A percentile compares a stretch with the other conserved stretches of the same genome.
Evolutionary conservation across 2,113 vertebrate genomes (phyloP).

Genomic region (Lichenostomus cassidix): DNA sequence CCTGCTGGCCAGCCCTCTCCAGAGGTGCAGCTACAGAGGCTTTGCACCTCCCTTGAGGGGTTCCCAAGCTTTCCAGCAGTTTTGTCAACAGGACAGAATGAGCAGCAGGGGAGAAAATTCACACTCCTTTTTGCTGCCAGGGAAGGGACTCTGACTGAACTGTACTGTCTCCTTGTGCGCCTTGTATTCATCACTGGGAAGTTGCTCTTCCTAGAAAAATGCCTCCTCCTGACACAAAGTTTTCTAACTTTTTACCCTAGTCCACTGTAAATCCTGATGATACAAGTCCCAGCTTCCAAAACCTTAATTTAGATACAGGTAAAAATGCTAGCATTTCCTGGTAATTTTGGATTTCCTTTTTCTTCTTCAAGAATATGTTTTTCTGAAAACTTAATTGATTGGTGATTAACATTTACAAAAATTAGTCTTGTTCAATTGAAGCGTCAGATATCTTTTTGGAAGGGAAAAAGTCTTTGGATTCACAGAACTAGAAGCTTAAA

Average conservation of each 20-base stretch:
- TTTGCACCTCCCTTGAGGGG: neutral
- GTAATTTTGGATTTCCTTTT: neutral
- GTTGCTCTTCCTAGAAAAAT: neutral
- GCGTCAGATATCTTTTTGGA: neutral
- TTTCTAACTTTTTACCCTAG: neutral
- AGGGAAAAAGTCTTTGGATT: neutral
- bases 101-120: neutral
- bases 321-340: neutral
- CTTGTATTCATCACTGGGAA: neutral
- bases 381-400: neutral
- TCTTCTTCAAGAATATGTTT: neutral
- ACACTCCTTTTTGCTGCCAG: neutral
- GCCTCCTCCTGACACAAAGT: neutral
- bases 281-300: neutral
- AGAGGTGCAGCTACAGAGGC: fast-evolving
- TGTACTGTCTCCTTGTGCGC: neutral
- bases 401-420: neutral
- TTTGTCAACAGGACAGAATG: neutral
- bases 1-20: fast-evolving
- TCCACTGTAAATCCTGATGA: neutral
- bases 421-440: neutral
- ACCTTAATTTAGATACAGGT: neutral
- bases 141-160: neutral
- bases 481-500: neutral
- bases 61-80: neutral